Conservation (phyloP, 2,113 vertebrate genomes). For the Ariopsis seemanni region DNA sequence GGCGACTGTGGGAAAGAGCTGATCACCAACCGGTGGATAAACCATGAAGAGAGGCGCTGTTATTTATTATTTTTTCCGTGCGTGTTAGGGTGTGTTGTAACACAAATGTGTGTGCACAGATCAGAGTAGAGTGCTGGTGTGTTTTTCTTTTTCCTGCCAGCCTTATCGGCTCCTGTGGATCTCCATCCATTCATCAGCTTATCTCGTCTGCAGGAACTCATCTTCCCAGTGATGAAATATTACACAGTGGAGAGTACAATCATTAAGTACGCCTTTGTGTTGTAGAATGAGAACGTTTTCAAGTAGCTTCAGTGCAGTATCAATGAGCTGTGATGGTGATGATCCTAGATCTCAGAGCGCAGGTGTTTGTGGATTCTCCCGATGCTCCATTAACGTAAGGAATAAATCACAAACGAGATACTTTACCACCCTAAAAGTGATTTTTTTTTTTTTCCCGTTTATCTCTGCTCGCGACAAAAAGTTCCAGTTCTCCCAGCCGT, state of each 20-base stretch:
- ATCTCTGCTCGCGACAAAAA: not conserved
- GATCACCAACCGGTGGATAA: conserved; percentile 46
- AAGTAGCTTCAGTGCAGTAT: not conserved
- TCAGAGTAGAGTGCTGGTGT: not conserved
- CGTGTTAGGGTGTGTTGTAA: conserved; percentile 20
- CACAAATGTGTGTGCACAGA: not conserved
- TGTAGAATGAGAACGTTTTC: not conserved
- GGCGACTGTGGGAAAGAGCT: conserved; percentile 60
- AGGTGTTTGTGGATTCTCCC: conserved; percentile 58
- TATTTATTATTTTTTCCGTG: conserved; percentile 32
- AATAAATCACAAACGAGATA: conserved; percentile 38
- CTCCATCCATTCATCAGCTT: not conserved
- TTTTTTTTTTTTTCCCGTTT: not conserved
- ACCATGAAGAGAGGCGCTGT: conserved; percentile 48
- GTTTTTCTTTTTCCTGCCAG: conserved; percentile 27
- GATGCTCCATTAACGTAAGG: conserved; percentile 59
- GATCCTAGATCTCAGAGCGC: not conserved
- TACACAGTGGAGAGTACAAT: not conserved
- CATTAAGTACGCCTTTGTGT: not conserved
- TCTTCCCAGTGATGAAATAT: not conserved
- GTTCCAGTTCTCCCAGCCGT: not conserved
- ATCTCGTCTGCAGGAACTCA: conserved; percentile 11
- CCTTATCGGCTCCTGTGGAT: conserved; percentile 35
- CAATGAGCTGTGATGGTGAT: not conserved
- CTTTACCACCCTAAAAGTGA: no score